phyloP scores from a whole-genome alignment of 2,797 vertebrate genomes.

The Ciconia nigra region DNA sequence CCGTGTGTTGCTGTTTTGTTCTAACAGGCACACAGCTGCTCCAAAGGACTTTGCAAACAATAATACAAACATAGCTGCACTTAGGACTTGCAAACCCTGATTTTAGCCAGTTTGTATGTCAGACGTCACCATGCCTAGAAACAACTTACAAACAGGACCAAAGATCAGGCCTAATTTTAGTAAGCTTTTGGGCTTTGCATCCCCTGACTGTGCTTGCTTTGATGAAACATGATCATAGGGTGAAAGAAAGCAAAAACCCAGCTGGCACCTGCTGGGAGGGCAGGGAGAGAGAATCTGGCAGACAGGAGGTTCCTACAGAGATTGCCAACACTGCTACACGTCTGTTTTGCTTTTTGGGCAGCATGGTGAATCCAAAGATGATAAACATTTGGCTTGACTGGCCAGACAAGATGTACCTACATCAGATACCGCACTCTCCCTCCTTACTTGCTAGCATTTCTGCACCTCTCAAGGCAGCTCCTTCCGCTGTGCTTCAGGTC shows the following conservation, averaged over 20 bases:
- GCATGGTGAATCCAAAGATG: slow-evolving; percentile 3
- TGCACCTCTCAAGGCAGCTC: neutral
- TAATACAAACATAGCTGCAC: slow-evolving; percentile 4
- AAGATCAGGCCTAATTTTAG: slow-evolving; percentile 65
- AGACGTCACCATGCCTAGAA: neutral
- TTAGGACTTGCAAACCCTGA: slow-evolving; percentile 47
- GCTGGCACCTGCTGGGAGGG: slow-evolving; percentile 48
- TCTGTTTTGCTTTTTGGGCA: slow-evolving; percentile 46
- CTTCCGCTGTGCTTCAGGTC: neutral
- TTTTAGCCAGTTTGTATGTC: neutral
- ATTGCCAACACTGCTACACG: slow-evolving; percentile 43
- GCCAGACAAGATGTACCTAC: neutral
- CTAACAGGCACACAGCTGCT: neutral
- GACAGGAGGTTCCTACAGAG: slow-evolving; percentile 35
- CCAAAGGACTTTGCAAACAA: neutral
- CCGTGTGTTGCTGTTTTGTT: neutral
- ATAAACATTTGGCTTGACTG: slow-evolving; percentile 26
- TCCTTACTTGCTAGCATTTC: neutral
- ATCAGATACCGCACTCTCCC: neutral
- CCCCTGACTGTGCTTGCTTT: slow-evolving; percentile 7
- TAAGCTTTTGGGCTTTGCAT: slow-evolving; percentile 3
- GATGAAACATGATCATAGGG: slow-evolving; percentile 8
- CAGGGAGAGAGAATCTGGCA: slow-evolving; percentile 46
- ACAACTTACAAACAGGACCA: slow-evolving; percentile 1
- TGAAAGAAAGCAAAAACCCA: slow-evolving; percentile 50